These are phyloP conservation scores for Andrena haemorrhoa DNA, from an alignment of 2,888 invertebrate genomes.

Conservation along the genomic window DNA sequence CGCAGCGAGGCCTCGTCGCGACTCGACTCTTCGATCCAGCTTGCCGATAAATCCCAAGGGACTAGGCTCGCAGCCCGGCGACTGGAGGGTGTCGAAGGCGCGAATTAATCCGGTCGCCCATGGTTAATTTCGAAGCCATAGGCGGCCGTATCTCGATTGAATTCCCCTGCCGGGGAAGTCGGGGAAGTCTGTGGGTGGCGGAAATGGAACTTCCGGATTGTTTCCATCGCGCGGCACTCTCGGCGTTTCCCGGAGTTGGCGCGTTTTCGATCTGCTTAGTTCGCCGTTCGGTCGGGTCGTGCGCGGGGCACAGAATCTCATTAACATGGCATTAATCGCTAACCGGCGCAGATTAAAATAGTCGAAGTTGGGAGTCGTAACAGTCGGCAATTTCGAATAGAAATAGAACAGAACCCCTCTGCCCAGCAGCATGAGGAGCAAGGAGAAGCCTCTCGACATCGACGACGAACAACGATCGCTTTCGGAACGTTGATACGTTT, in stretches of 20 bases:
- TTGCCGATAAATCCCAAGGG: background rate
- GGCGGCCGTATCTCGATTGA: constrained; percentile 50
- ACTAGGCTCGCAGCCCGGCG: background rate
- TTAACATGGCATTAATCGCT: constrained; percentile 28
- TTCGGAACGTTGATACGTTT: background rate
- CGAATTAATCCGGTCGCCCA: constrained; percentile 32
- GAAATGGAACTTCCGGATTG: constrained; percentile 74
- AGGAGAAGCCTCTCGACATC: background rate
- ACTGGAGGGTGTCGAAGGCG: constrained; percentile 16
- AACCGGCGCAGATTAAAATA: constrained; percentile 6
- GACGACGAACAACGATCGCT: background rate
- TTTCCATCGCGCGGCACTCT: constrained; percentile 42
- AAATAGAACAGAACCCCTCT: background rate
- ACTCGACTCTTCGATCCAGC: background rate
- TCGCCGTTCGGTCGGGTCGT: background rate
- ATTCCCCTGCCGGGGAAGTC: constrained; percentile 46
- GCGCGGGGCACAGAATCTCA: constrained; percentile 5
- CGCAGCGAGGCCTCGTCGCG: background rate
- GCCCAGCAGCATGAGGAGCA: background rate
- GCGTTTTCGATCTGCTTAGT: constrained; percentile 29
- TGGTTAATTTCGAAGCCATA: constrained; percentile 46
- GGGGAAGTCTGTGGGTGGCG: constrained; percentile 53
- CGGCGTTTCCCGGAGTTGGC: constrained; percentile 16
- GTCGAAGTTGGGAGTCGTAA: background rate
- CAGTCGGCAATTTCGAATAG: background rate